A percentile compares a stretch with the other conserved stretches of the same genome.
phyloP scores from a whole-genome alignment of 2,888 invertebrate genomes.

The Plutella xylostella region DNA sequence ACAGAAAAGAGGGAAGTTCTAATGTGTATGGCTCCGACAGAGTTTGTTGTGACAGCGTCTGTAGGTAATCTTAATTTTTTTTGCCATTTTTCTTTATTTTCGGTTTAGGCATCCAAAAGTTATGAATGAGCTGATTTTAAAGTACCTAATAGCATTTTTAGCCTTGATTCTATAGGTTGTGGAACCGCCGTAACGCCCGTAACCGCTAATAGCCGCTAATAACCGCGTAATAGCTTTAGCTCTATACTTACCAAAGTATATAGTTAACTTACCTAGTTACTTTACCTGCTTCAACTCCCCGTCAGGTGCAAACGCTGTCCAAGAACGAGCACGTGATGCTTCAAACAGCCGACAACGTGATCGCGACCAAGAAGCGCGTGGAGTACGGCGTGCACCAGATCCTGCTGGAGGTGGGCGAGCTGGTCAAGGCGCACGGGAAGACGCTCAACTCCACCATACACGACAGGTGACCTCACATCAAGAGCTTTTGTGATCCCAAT shows the following conservation, averaged over 20 bases:
- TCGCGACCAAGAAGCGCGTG: constrained; percentile 85
- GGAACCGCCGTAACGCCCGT: no score
- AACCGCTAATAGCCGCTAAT: no score
- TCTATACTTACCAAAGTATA: no score
- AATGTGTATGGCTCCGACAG: not conserved
- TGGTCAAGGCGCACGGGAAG: constrained; percentile 74
- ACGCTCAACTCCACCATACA: constrained; percentile 76
- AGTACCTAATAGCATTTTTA: no score
- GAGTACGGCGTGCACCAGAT: constrained; percentile 89
- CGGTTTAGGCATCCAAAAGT: not conserved
- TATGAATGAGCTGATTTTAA: not conserved
- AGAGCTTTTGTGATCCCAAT: no score
- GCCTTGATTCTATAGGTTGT: no score
- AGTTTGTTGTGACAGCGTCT: no score
- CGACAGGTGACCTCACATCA: constrained; percentile 67
- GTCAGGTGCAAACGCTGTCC: constrained; percentile 69
- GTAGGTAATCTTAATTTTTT: not conserved
- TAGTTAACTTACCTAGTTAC: no score
- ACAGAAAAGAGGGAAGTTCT: not conserved
- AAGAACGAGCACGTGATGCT: constrained; percentile 83
- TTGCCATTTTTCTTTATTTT: not conserved
- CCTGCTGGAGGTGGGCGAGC: constrained; percentile 77
- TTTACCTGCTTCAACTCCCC: no score
- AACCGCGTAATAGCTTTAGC: no score
- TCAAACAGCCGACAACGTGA: constrained; percentile 85